Base-by-base conservation (phyloP, 2,888 invertebrate species). In the Unio delphinus region DNA sequence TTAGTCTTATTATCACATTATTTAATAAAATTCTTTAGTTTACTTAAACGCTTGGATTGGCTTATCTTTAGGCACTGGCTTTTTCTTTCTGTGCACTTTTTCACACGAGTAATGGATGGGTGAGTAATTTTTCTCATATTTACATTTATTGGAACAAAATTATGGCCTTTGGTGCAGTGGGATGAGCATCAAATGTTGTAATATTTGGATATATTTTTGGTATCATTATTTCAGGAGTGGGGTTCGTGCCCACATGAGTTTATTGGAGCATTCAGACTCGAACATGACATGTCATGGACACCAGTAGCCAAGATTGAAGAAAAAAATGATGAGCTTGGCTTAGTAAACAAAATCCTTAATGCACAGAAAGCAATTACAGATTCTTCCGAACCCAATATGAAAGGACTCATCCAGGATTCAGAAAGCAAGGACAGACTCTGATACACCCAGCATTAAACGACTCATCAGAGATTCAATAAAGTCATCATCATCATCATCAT, bases 221-320 rank as follows among this genome's bases (percentile, higher is more conserved):
- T 15, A 45, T 45, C 1, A 45, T 45, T 66, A 65, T 77, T 79
- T 18, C 76, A 94, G 93, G 95, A 95, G 89, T 95, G 95, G 95
- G 93, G 92, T 62, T 79, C 87, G 26, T 92, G 92, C 72, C 92
- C 93, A 7, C 94, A 94, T 81, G 89, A 90, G 64, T 94, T 92
- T 86, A 86, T 93, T 62, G 94, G 94, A 18, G 93, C 93, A 30
- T 95, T 92, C 87, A 91, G 93, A 82, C 90, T 95, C 65, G 94
- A 95, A 87, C 90, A 91, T 60, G 94, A 95, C 88, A 92, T 92
- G 82, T 93, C 93, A 17, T 95, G 94, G 94, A 95, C 94, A 1
- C 91, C 93, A 1, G 80, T 92, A 63, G 91, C 92, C 26, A 88
- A 89, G 30, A 70, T 89, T 4, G 80, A 81, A 20, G 70, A 79